Percentiles rank a stretch among this genome's conserved stretches.
These are phyloP conservation scores for Eristalinus sepulchralis DNA, from an alignment of 2,888 invertebrate genomes.

Conservation along the genomic window DNA sequence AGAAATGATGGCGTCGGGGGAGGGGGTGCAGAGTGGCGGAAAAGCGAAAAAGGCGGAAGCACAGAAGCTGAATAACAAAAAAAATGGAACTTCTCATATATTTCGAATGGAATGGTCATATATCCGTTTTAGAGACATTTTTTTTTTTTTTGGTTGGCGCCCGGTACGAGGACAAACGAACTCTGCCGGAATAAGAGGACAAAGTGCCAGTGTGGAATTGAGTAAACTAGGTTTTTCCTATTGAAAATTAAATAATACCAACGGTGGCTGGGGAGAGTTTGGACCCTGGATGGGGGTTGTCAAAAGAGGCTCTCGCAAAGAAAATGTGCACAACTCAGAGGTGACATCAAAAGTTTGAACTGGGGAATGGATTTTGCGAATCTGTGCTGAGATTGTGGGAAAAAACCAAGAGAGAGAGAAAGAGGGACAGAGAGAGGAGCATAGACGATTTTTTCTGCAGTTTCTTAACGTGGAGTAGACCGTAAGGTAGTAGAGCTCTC, in stretches of 20 bases:
- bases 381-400: too few species aligned
- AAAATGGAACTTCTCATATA: background rate
- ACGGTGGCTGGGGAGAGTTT: background rate
- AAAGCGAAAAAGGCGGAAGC: background rate
- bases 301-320: too few species aligned
- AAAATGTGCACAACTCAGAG: too few species aligned
- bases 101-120: conserved; percentile 7
- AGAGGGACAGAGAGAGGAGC: too few species aligned
- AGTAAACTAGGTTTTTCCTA: conserved; percentile 43
- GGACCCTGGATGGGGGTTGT: background rate
- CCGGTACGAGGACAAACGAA: conserved; percentile 18
- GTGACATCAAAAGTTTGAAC: too few species aligned
- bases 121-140: conserved; percentile 20
- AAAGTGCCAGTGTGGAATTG: conserved; percentile 59
- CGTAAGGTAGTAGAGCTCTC: too few species aligned
- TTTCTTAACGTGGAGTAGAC: too few species aligned
- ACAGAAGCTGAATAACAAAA: background rate
- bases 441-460: too few species aligned
- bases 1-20: background rate
- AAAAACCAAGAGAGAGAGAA: too few species aligned
- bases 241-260: conserved; percentile 35
- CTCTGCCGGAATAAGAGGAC: conserved; percentile 7
- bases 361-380: too few species aligned
- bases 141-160: background rate
- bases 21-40: conserved; percentile 20